These are phyloP conservation scores for Latrodectus elegans DNA, from an alignment of 2,888 invertebrate species.

Conservation along the genomic window DNA sequence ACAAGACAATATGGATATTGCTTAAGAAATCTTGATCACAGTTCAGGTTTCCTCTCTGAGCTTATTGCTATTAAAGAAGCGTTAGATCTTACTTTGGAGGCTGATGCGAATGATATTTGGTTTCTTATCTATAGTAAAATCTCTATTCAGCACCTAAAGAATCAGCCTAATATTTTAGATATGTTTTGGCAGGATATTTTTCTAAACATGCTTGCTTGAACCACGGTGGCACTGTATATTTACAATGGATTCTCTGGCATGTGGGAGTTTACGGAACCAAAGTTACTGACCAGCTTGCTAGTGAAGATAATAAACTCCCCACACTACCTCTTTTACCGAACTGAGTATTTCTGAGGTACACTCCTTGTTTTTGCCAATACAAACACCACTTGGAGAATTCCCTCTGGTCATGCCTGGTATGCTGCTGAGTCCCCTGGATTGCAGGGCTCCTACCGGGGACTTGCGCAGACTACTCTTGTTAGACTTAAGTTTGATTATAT, in stretches of 20 bases:
- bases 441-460: neutral
- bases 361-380: slow-evolving; percentile 8
- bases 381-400: slow-evolving; percentile 8
- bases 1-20: neutral
- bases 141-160: neutral
- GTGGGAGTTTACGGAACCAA: neutral
- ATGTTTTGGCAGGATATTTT: neutral
- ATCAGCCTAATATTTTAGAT: neutral
- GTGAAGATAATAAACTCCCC: neutral
- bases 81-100: neutral
- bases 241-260: neutral
- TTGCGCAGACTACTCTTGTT: neutral
- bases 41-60: neutral
- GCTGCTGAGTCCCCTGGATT: neutral
- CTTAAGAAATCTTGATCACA: neutral
- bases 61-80: neutral
- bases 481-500: neutral
- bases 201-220: neutral
- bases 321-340: too few relatives aligned
- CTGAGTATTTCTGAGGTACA: neutral
- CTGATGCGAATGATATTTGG: neutral
- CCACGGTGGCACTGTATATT: neutral
- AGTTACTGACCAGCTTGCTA: neutral
- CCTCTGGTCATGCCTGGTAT: neutral
- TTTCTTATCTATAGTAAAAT: neutral